These are phyloP conservation scores for Bemisia tabaci DNA, from an alignment of 1,140 invertebrate species.

Conservation along the genomic window DNA sequence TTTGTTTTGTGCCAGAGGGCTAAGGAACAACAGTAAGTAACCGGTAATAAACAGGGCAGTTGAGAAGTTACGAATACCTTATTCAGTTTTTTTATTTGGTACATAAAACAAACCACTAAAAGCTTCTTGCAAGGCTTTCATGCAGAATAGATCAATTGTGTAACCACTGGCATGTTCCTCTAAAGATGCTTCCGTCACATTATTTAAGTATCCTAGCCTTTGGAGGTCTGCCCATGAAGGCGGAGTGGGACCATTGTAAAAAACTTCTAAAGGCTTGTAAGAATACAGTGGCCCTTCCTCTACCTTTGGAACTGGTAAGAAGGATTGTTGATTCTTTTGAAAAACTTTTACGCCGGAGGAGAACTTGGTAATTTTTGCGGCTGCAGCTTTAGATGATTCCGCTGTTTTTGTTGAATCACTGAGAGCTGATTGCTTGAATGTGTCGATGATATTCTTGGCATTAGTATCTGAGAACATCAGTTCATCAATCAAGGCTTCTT, in stretches of 20 bases:
- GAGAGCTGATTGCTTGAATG: constrained; percentile 9
- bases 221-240: constrained; percentile 50
- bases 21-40: no score
- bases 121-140: constrained; percentile 70
- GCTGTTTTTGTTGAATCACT: constrained; percentile 26
- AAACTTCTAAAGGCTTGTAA: constrained; percentile 44
- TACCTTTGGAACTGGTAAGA: constrained; percentile 47
- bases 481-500: constrained; percentile 85
- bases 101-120: not conserved
- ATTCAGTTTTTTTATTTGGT: not conserved
- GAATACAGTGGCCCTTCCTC: constrained; percentile 60
- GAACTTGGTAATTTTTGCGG: constrained; percentile 47
- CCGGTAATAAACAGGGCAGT: no score
- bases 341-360: constrained; percentile 58
- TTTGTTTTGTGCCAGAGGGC: no score
- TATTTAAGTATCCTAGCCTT: constrained; percentile 52
- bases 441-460: constrained; percentile 46
- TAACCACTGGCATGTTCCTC: constrained; percentile 81
- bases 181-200: constrained; percentile 55
- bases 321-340: constrained; percentile 4
- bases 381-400: constrained; percentile 23
- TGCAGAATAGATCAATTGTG: constrained; percentile 62
- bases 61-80: no score
- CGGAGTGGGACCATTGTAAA: constrained; percentile 55
- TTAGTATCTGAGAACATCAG: constrained; percentile 72